Evolutionary conservation across 2,797 vertebrate genomes (phyloP), one percentile per base, ranked within the genome.

Genomic region (Aldrovandia affinis): DNA sequence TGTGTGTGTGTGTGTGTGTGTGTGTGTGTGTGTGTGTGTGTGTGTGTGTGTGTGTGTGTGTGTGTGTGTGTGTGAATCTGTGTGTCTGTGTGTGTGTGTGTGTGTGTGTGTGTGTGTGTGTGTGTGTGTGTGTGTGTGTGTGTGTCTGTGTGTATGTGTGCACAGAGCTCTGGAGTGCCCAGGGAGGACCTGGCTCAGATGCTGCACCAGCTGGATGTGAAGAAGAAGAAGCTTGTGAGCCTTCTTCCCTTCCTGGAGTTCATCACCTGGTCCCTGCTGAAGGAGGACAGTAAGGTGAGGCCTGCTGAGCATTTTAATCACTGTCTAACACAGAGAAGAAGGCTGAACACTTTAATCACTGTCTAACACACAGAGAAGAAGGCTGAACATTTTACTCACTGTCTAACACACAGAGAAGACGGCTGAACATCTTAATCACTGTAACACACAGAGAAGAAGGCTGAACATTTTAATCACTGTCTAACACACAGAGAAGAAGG

Each of bases 191-290:
- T 91, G 20, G 28, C 65, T 6, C 85, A 65, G 83, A 84, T 87
- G 83, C 84, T 91, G 28, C 82, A 81, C 36, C 88, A 83, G 61
- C 77, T 91, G 81, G 89, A 89, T 50, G 77, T 89, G 68, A 88
- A 81, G 39, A 91, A 85, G 83, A 87, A 78, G 82, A 89, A 84
- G 54, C 61, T 88, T 61, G 47, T 50, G 83, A 83, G 14, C 50
- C 59, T 91, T 30, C 85, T 90, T 80, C 87, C 88, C 33, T 87
- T 90, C 83, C 84, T 91, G 83, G 90, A 91, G 80, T 90, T 91
- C 65, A 61, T 91, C 78, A 91, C 90, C 47, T 91, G 90, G 90
- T 89, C 88, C 42, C 70, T 91, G 28, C 84, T 91, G 52, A 89
- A 88, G 81, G 83, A 86, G 33, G 87, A 86, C 77, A 85, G 78